Base-by-base conservation (phyloP, 2,888 invertebrate genomes). In the Hydroisotoma schaefferi region DNA sequence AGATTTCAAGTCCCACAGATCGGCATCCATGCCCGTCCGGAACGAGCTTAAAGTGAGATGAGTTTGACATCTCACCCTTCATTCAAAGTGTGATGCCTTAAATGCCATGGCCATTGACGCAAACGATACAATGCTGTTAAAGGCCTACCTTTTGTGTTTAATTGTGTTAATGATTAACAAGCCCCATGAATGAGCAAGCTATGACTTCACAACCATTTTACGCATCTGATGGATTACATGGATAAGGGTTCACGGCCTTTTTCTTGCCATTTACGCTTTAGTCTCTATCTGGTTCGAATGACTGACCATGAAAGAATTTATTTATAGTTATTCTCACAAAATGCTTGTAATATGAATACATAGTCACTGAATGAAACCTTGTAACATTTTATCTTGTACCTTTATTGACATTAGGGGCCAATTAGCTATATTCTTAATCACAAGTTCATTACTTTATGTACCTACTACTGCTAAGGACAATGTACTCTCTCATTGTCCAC, bases 381-480 rank as follows among this genome's bases (percentile, higher is more conserved):
- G 57, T 68, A 59, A 67, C 63, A 56, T 69, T 60, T 61, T 62
- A 55, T 56, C 59, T 57, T 48, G 33, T 40, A 53, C 49, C 59
- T 66, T 63, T 66, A 68, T 59, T 58, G 58, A 54, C 49, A 59
- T 59, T 63, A 63, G 65, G 76, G 80, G 66, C 76, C 77, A 72
- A 84, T 85, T 79, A 82, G 86, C 81, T 86, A 88, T 82, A 85
- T 87, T 80, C 90, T 90, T 91, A 91, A 82, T 90, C 90, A 73
- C 91, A 91, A 82, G 76, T 92, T 92, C 73, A 90, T 91, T 79
- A n/a, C n/a, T n/a, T n/a, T 93, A 92, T 75, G 90, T 93, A 79
- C 93, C 93, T 68, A 90, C 90, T 40, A 87, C 91, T n/a, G n/a
- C n/a, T 63, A 91, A 91, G 82, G 88, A 70, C 70, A 70, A 70